Conservation (phyloP, 2,888 invertebrate genomes). For the Agonopterix alstromeriana region DNA sequence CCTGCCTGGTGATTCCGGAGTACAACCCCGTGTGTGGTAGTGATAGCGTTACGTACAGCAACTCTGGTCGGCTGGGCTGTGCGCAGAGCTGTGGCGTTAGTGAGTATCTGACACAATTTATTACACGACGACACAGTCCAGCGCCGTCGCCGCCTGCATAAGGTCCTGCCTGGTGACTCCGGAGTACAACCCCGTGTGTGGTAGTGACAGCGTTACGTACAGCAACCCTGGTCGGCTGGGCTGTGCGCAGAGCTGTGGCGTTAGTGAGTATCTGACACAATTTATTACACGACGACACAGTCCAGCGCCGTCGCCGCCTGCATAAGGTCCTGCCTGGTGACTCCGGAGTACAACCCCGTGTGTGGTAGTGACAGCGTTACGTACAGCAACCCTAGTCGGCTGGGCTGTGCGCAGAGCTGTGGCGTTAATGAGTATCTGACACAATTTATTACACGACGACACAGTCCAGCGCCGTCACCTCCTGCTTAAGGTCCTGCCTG, state of each 20-base stretch:
- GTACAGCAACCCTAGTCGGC: slow-evolving; percentile 45
- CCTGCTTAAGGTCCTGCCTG: slow-evolving; percentile 36
- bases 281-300: not conserved
- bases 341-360: slow-evolving; percentile 48
- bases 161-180: not conserved
- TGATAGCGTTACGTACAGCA: slow-evolving; percentile 45
- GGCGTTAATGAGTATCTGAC: slow-evolving; percentile 46
- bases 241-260: slow-evolving; percentile 57
- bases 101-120: slow-evolving; percentile 12
- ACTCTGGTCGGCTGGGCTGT: slow-evolving; percentile 48
- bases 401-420: slow-evolving; percentile 53
- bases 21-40: slow-evolving; percentile 65
- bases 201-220: slow-evolving; percentile 49
- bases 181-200: slow-evolving; percentile 61
- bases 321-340: not conserved
- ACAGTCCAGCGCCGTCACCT: too few relatives aligned
- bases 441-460: too few relatives aligned
- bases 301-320: not conserved
- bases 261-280: slow-evolving; percentile 25
- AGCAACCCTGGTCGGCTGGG: slow-evolving; percentile 43
- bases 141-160: not conserved
- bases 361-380: slow-evolving; percentile 54
- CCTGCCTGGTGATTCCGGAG: slow-evolving; percentile 42
- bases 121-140: not conserved
- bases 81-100: slow-evolving; percentile 55